Base-by-base conservation (phyloP, 2,797 vertebrate species). In the Sebastolobus altivelis region DNA sequence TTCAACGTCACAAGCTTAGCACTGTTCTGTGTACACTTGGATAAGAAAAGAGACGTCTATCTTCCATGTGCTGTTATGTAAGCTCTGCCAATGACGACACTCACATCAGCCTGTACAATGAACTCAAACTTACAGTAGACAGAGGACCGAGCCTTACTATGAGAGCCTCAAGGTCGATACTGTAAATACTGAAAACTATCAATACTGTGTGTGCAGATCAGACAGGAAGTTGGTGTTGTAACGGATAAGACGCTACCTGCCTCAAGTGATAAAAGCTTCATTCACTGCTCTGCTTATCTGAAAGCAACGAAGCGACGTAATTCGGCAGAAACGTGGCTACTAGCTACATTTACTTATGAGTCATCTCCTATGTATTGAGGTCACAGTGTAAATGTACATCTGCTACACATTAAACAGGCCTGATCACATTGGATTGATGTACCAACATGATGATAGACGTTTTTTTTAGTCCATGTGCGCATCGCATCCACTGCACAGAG, bases 301-400 rank as follows among this genome's bases (percentile, higher is more conserved):
- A 65, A 54, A 66, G 65, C 69, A 61, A 29, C 12, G 14, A 52
- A 75, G 74, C 63, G n/a, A 18, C 27, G 25, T 72, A 74, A 61
- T 84, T 76, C 3, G 4, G 49, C 66, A 81, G 67, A 79, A 79
- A 60, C 66, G 27, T 75, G 2, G 72, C 75, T 69, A 35, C 61
- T 40, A 58, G 74, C 69, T 86, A 38, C 79, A 73, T 80, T 89
- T 76, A 68, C 74, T 67, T 68, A 85, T 88, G 89, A 92, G 83
- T 90, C 88, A 93, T 87, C 61, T 68, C 22, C 65, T 52, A 40
- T 87, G 81, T 78, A 88, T 91, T 84, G 63, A 91, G 85, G 88
- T 87, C 87, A 86, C 75, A 87, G 70, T 86, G 87, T 82, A 91
- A 91, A 87, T 84, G 77, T 63, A 76, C 61, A 87, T 75, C 55